Base-by-base conservation (phyloP, 1,140 invertebrate genomes). In the Trichogramma pretiosum region DNA sequence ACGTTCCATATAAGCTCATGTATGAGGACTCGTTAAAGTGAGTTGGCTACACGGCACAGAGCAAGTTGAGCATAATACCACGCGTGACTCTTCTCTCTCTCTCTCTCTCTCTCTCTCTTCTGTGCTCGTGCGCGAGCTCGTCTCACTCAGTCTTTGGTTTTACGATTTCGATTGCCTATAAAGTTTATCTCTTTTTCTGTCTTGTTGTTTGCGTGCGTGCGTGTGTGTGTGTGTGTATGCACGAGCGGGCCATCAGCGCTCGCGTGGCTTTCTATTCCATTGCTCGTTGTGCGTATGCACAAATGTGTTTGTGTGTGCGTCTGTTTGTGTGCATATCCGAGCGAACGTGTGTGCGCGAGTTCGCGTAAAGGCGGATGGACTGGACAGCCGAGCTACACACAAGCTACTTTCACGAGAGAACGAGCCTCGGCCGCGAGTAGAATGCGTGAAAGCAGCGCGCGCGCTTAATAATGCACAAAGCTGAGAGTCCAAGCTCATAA, bases 91-190 rank as follows among this genome's bases (percentile, higher is more conserved):
- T 13, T 33, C 41, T 44, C 41, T n/a, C 34, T 33, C 24, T 28
- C 24, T 28, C 24, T 28, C 24, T 28, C 24, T 28, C 24, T 28
- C 24, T 28, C 24, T 28, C 4, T 30, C 38, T 41, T 32, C 35
- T 19, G 17, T 3, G 24, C 24, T 28, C 11, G 24, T 28, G 5
- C 24, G n/a, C n/a, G n/a, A n/a, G n/a, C n/a, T n/a, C n/a, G n/a
- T n/a, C n/a, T n/a, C n/a, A n/a, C n/a, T n/a, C n/a, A n/a, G n/a
- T n/a, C n/a, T n/a, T n/a, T n/a, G 44, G 53, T 51, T 64, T 64
- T 59, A 62, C 56, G 61, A 64, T 65, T 64, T 57, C 58, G 62
- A 65, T 65, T 59, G 58, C 48, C 63, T 62, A 59, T 64, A 67
- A 65, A 63, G 55, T 59, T 65, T 61, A 63, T 63, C 55, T 44